Conservation (phyloP, 1,140 invertebrate genomes). For the Macrocentrus cingulum region DNA sequence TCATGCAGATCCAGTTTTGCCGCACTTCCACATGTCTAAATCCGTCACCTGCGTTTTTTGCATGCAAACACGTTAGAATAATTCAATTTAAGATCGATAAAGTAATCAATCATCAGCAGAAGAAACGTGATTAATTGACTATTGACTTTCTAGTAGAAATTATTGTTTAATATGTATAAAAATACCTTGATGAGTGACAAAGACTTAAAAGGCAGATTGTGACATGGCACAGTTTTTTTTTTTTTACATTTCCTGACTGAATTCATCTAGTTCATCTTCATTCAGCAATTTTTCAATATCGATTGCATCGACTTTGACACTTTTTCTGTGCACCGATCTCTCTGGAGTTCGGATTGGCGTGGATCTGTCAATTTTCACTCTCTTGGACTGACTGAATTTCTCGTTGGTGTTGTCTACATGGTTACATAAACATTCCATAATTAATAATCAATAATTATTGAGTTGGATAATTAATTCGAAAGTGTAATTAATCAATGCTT, state of each 20-base stretch:
- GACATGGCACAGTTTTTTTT: neutral
- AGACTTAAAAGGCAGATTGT: neutral
- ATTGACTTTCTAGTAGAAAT: too few species aligned
- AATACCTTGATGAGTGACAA: too few species aligned
- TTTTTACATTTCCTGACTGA: neutral
- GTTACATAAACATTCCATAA: conserved; percentile 12
- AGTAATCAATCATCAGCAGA: too few species aligned
- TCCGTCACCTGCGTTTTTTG: too few species aligned
- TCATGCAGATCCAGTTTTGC: too few species aligned
- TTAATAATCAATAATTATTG: conserved; percentile 7
- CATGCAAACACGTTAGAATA: too few species aligned
- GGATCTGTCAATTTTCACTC: conserved; percentile 24
- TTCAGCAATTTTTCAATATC: conserved; percentile 39
- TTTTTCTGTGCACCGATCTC: conserved; percentile 4
- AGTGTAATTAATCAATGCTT: conserved; percentile 16
- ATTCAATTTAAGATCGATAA: too few species aligned
- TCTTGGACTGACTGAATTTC: conserved; percentile 5
- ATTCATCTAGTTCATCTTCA: conserved; percentile 29
- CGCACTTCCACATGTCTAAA: too few species aligned
- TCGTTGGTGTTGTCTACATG: conserved; percentile 7
- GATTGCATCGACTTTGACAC: conserved; percentile 30
- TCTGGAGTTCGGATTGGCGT: conserved; percentile 21
- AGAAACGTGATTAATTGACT: too few species aligned
- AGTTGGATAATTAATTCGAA: conserved; percentile 1
- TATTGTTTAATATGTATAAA: too few species aligned